A percentile compares a stretch with the other conserved stretches of the same genome.
Conservation (phyloP, 2,797 vertebrate species). For the Notolabrus celidotus region DNA sequence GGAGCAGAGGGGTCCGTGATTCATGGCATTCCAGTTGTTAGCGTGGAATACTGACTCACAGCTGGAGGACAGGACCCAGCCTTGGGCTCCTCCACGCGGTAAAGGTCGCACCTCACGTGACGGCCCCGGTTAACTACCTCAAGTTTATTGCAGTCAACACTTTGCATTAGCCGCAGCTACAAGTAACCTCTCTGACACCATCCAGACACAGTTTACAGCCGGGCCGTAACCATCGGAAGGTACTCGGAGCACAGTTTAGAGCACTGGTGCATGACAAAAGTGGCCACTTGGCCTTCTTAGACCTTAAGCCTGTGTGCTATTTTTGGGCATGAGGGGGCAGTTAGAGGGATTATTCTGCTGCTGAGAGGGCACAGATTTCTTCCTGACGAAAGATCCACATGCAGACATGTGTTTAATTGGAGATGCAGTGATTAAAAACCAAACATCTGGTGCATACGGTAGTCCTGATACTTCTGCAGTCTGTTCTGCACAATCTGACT, state of each 20-base stretch:
- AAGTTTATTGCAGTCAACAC: conserved; percentile 56
- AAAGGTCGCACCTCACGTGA: conserved; percentile 61
- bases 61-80: conserved; percentile 34
- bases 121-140: conserved; percentile 53
- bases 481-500: conserved; percentile 15
- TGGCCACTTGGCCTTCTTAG: conserved; percentile 52
- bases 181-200: conserved; percentile 53
- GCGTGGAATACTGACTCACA: conserved; percentile 41
- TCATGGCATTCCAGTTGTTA: conserved; percentile 48
- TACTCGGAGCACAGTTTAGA: conserved; percentile 44
- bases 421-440: conserved; percentile 29
- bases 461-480: conserved; percentile 11
- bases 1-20: conserved; percentile 42
- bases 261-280: conserved; percentile 55
- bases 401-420: conserved; percentile 31
- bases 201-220: conserved; percentile 45
- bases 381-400: conserved; percentile 22
- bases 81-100: conserved; percentile 39
- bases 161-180: conserved; percentile 33
- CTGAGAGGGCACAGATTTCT: conserved; percentile 21
- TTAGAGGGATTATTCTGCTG: conserved; percentile 30
- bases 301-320: conserved; percentile 54
- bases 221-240: conserved; percentile 34
- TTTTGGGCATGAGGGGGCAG: conserved; percentile 38
- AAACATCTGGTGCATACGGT: too few relatives aligned